Base-by-base conservation (phyloP, 2,113 vertebrate species). In the Leuciscus idus region DNA sequence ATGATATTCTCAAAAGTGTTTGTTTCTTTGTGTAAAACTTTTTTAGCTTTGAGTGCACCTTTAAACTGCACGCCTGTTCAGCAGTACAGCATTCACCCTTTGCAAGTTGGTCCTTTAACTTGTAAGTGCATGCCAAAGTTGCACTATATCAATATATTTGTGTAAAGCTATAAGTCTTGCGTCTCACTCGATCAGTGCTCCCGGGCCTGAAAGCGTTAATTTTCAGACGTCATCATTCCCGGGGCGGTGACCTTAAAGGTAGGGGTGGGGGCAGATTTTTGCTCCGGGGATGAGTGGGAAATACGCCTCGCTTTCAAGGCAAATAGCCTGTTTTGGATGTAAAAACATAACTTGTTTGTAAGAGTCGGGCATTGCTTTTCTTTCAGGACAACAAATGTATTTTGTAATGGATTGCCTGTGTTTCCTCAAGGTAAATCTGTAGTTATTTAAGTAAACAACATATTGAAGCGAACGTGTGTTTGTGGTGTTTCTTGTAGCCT, bases 201-300 rank as follows among this genome's bases (percentile, higher is more conserved):
- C 36, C 84, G 91, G 92, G 36, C 84, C 85, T 15, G 93, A 89
- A 93, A 50, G 94, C 93, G 95, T 95, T 95, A 95, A 95, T 30
- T 61, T 76, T 83, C 89, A 93, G 92, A 95, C 93, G 95, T 94
- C 92, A 92, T 86, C 19, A 85, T 85, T 92, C 91, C 89, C 86
- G 92, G 91, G 93, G 92, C 93, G 89, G 90, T 92, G 93, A 93
- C 93, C 93, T 91, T 87, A 88, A 77, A 87, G 86, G 75, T 83
- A 81, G 73, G 90, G 89, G 92, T 90, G 91, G 93, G 91, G 91
- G 87, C 87, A 88, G 10, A 61, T 28, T 50, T 81, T 83, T 91
- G 88, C 88, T 84, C 59, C 88, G 91, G 92, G 90, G 88, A 88
- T 90, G 86, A 83, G 89, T 85, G 87, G 88, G 85, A 92, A 87